These are phyloP conservation scores for Ladona fulva DNA, from an alignment of 1,140 invertebrate species.

Conservation along the genomic window DNA sequence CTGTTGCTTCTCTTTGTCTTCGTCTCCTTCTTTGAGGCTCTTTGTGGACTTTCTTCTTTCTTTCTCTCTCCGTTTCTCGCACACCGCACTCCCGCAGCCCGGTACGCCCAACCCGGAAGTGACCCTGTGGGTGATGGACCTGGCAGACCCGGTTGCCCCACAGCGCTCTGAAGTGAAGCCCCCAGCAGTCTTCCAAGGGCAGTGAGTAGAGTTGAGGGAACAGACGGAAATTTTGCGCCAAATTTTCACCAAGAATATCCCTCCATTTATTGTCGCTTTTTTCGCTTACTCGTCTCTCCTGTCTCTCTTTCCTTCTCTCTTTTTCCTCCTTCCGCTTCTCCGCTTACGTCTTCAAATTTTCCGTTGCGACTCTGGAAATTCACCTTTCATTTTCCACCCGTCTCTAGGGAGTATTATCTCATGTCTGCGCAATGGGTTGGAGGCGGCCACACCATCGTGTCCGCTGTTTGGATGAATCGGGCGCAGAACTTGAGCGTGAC, in stretches of 20 bases:
- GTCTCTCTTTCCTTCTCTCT: not conserved
- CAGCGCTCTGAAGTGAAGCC: slow-evolving; percentile 54
- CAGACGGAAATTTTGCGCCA: too few species aligned
- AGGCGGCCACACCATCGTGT: slow-evolving; percentile 56
- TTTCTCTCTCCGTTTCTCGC: not conserved
- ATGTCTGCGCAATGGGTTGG: slow-evolving; percentile 83
- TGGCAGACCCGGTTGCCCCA: slow-evolving; percentile 53
- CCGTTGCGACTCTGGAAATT: not conserved
- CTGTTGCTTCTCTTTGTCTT: not conserved
- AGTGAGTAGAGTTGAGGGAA: slow-evolving; percentile 48
- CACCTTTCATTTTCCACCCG: not conserved
- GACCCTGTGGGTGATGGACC: slow-evolving; percentile 66
- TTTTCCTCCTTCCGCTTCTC: not conserved
- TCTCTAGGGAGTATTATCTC: slow-evolving; percentile 79
- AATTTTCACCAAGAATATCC: not conserved
- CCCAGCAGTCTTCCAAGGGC: slow-evolving; percentile 55
- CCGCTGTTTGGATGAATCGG: slow-evolving; percentile 83
- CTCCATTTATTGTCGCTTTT: not conserved
- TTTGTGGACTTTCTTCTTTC: not conserved
- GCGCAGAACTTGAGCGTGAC: slow-evolving; percentile 78
- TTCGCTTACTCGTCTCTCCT: not conserved
- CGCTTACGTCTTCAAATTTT: slow-evolving; percentile 13
- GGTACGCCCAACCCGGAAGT: slow-evolving; percentile 77
- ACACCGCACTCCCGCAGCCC: slow-evolving; percentile 41
- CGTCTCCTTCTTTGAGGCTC: not conserved